phyloP scores from a whole-genome alignment of 2,888 invertebrate genomes.

The Coelogynopora nodosa region DNA sequence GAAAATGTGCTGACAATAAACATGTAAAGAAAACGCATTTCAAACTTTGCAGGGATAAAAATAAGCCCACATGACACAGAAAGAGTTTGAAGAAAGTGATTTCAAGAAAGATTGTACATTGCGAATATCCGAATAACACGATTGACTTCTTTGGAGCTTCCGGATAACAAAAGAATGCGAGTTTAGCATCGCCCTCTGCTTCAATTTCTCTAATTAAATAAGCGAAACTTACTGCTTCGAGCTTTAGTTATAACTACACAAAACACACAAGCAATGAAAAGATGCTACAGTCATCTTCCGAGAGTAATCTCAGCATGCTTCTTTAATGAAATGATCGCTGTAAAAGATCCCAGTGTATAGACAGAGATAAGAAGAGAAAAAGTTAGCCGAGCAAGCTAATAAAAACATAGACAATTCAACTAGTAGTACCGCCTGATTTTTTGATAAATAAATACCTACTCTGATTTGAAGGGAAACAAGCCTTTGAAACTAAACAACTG shows the following conservation, averaged over 20 bases:
- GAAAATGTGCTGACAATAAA: too few species aligned
- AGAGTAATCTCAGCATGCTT: not conserved
- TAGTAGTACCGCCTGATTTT: too few species aligned
- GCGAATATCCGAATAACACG: not conserved
- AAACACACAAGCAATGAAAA: too few species aligned
- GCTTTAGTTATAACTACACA: too few species aligned
- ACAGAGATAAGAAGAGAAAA: not conserved
- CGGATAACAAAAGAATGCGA: not conserved
- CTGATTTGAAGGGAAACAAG: too few species aligned
- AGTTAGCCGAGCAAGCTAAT: not conserved
- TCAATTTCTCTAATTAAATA: conserved; percentile 27
- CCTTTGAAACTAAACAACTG: too few species aligned
- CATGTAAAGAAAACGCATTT: too few species aligned
- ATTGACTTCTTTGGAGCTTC: not conserved
- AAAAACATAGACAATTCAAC: too few species aligned
- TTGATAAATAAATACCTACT: too few species aligned
- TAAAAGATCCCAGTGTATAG: not conserved
- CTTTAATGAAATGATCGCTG: not conserved
- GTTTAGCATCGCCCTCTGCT: not conserved
- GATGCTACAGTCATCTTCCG: not conserved
- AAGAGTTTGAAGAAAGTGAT: not conserved
- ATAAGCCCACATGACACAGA: not conserved
- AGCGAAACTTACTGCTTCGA: not conserved
- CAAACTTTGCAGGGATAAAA: too few species aligned
- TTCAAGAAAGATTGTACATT: not conserved